Base-by-base conservation (phyloP, 2,797 vertebrate species). In the Periophthalmus magnuspinnatus region DNA sequence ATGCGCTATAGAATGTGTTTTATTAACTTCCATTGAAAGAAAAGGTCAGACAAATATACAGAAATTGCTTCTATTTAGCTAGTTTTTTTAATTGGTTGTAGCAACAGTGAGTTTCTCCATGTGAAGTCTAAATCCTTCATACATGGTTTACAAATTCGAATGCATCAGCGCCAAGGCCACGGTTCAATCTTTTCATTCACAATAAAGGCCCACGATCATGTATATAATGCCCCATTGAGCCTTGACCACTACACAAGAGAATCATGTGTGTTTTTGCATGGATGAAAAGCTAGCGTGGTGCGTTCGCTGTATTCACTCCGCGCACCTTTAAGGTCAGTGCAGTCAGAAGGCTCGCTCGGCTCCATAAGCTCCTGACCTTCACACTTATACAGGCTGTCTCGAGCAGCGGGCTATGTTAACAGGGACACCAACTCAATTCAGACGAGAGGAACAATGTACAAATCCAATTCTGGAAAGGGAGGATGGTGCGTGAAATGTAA, bases 301-400 rank as follows among this genome's bases (percentile, higher is more conserved):
- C 5, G 32, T 50, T 33, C 61, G 22, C 68, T 48, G 52, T 24
- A 14, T 24, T 1, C 69, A 60, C 54, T 71, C 66, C 11, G 66
- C 45, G 52, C 41, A 81, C 62, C 61, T 75, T 64, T 70, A 76
- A 75, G 72, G 63, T 47, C 64, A 72, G 64, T 48, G 58, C 33
- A 54, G 71, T 73, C 70, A 70, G 75, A 65, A 75, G 56, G 62
- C 68, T 69, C 69, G 65, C 72, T 62, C 52, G 72, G 70, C 68
- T 81, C 78, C 75, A 74, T 59, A 76, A 81, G 76, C 82, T 61
- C 56, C 71, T 80, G 75, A 84, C 85, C 82, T 86, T 87, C 80
- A 88, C 85, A 70, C 72, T 71, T 59, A 24, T 59, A 47, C 75
- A 77, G 64, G 54, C 80, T 72, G 77, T 80, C 60, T 66, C 52